phyloP scores from a whole-genome alignment of 2,888 invertebrate species.

The Phasia obesa region DNA sequence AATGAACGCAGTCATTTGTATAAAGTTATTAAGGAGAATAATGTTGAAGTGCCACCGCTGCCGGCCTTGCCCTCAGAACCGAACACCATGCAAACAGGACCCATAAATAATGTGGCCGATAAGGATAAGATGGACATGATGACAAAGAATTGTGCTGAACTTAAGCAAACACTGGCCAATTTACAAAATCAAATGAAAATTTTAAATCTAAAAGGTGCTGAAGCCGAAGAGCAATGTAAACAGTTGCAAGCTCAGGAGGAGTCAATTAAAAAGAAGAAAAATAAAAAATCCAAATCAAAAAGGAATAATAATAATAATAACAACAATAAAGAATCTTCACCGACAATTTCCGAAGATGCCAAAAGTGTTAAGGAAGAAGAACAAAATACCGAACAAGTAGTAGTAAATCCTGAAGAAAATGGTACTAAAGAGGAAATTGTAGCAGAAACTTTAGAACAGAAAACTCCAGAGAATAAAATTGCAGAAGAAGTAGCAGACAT shows the following conservation, averaged over 20 bases:
- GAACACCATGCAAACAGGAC: conserved; percentile 77
- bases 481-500: not conserved
- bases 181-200: conserved; percentile 84
- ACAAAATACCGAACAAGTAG: conserved; percentile 6
- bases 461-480: not conserved
- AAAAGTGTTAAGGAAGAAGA: conserved; percentile 50
- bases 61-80: conserved; percentile 81
- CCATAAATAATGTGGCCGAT: conserved; percentile 73
- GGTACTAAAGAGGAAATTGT: not conserved
- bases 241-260: conserved; percentile 69
- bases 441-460: not conserved
- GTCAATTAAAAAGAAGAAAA: conserved; percentile 71
- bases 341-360: conserved; percentile 61
- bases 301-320: conserved; percentile 45
- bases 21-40: conserved; percentile 84
- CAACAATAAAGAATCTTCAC: conserved; percentile 54
- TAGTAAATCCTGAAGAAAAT: conserved; percentile 3
- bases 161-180: conserved; percentile 85
- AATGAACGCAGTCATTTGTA: conserved; percentile 84
- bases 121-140: conserved; percentile 84
- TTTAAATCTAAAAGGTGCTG: conserved; percentile 72
- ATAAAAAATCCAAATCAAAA: conserved; percentile 61
- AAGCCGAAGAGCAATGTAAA: conserved; percentile 65
- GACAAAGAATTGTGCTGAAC: conserved; percentile 85
- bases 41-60: conserved; percentile 85